Conservation (phyloP, 1,140 invertebrate genomes). For the Formica exsecta region DNA sequence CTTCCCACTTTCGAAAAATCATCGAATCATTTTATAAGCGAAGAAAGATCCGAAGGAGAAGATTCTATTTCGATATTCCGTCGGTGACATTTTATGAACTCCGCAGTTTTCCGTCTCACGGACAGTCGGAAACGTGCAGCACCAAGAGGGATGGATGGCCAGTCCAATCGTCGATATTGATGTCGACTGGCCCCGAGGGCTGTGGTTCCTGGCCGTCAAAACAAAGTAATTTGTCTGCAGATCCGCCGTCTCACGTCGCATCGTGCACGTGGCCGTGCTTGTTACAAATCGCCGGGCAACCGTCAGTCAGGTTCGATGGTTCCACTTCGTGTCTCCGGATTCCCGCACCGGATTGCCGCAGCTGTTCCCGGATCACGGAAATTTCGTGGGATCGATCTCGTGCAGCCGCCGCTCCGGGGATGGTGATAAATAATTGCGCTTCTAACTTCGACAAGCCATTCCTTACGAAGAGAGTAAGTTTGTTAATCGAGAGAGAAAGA, state of each 20-base stretch:
- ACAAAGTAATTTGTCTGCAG: constrained; percentile 74
- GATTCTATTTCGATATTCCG: background rate
- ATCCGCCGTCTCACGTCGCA: constrained; percentile 65
- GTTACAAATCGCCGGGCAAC: constrained; percentile 71
- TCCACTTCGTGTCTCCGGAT: constrained; percentile 60
- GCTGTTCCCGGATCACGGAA: constrained; percentile 62
- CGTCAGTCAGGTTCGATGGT: constrained; percentile 67
- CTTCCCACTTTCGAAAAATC: background rate
- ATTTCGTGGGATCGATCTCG: constrained; percentile 56
- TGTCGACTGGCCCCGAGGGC: constrained; percentile 48
- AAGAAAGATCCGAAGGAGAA: background rate
- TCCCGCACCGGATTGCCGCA: constrained; percentile 47
- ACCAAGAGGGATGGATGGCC: constrained; percentile 45
- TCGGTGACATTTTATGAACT: constrained; percentile 20
- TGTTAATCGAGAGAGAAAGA: background rate
- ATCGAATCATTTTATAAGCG: background rate
- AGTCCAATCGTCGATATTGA: constrained; percentile 69
- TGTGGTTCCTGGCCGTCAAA: constrained; percentile 66
- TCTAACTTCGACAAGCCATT: constrained; percentile 18
- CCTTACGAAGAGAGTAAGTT: background rate
- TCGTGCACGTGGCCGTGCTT: constrained; percentile 30
- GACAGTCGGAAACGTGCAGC: constrained; percentile 16
- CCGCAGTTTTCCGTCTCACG: constrained; percentile 14
- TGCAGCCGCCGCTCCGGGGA: constrained; percentile 4
- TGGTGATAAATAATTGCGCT: constrained; percentile 43